Evolutionary conservation across 2,113 vertebrate genomes (phyloP), one percentile per base, ranked within the genome.

Genomic region (Amazona vittata): DNA sequence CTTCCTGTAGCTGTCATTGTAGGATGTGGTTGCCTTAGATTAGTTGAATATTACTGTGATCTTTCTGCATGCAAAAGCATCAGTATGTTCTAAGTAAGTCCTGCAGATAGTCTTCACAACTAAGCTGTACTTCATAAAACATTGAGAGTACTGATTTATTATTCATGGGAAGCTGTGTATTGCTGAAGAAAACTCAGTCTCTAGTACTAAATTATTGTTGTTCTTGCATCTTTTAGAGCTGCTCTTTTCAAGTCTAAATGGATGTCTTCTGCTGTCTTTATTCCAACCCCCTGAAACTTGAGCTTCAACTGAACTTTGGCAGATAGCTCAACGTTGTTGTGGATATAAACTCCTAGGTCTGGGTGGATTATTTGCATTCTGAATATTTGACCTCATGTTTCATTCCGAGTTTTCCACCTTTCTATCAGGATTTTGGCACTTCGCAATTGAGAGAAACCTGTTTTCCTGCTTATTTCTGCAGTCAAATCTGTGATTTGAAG

Each of bases 361-460:
- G 83, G 33, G 41, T 82, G 79, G 83, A 93, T 95, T 96, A 94
- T 93, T 90, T 95, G 52, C 77, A 55, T 96, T 87, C 81, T 94
- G 73, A 95, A 69, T 80, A 53, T 67, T 78, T 65, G 62, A 92
- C 55, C 41, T 91, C 70, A 59, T 94, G 44, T 81, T 96, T 94
- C 69, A 21, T 78, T 93, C 26, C 29, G 43, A 43, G 28, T 71
- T 64, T 94, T 91, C 53, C 71, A 91, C 68, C 68, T 91, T 53
- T 75, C 77, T 47, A 5, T 75, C 63, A 55, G 78, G 80, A 46
- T 41, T 86, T 79, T 81, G 52, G 41, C 75, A 83, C 68, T 5
- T 77, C 8, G 28, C 59, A 81, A 85, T 64, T 17, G 39, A 80
- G 18, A 77, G 29, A 65, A 78, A 57, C 33, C 33, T 57, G 52